Evolutionary conservation across 1,140 invertebrate genomes (phyloP).

Genomic region (Microplitis mediator): DNA sequence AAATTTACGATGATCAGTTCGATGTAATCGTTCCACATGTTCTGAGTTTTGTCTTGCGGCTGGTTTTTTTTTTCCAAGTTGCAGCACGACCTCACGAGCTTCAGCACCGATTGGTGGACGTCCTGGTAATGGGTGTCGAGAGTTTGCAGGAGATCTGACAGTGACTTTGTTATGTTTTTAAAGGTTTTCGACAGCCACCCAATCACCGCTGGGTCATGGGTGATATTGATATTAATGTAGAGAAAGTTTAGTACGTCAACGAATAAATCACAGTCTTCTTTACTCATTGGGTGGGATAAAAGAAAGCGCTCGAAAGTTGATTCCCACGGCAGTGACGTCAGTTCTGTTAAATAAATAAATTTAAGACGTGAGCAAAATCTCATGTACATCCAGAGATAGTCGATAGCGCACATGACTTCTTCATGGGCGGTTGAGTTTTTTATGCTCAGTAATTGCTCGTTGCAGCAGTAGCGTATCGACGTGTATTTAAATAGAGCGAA

Average conservation of each 20-base stretch:
- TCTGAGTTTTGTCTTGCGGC: slow-evolving; percentile 31
- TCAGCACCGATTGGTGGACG: slow-evolving; percentile 50
- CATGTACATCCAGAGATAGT: slow-evolving; percentile 65
- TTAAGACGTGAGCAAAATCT: slow-evolving; percentile 44
- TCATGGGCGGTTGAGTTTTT: slow-evolving; percentile 69
- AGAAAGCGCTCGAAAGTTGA: slow-evolving; percentile 66
- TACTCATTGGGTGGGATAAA: slow-evolving; percentile 64
- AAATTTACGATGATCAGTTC: slow-evolving; percentile 50
- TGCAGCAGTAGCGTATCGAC: slow-evolving; percentile 59
- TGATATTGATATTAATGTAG: slow-evolving; percentile 52
- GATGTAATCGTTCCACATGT: slow-evolving; percentile 48
- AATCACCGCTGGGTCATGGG: slow-evolving; percentile 37
- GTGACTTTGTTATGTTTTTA: slow-evolving; percentile 50
- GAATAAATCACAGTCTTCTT: slow-evolving; percentile 66
- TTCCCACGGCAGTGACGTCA: slow-evolving; percentile 66
- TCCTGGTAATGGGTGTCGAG: slow-evolving; percentile 46
- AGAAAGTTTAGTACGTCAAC: slow-evolving; percentile 66
- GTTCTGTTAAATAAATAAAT: slow-evolving; percentile 45
- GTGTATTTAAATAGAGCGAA: slow-evolving; percentile 58
- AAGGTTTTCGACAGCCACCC: slow-evolving; percentile 45
- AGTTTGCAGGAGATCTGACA: slow-evolving; percentile 44
- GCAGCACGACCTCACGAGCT: slow-evolving; percentile 47
- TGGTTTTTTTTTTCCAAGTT: slow-evolving; percentile 38
- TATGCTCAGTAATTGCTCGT: slow-evolving; percentile 63
- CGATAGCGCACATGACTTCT: slow-evolving; percentile 62